Conservation (phyloP, 2,113 vertebrate genomes). For the Camarhynchus parvulus region DNA sequence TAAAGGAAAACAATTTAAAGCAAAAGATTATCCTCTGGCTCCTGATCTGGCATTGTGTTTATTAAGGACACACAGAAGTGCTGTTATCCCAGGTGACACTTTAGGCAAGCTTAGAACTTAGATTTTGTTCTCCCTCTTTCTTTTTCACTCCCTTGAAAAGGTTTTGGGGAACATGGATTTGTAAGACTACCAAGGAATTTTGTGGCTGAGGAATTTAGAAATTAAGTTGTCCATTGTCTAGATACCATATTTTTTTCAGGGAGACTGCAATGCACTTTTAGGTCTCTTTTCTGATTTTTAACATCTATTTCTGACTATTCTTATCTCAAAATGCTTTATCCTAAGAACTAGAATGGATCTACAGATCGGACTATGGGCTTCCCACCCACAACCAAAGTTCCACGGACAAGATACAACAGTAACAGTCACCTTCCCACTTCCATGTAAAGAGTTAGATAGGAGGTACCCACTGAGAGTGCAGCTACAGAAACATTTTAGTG, state of each 20-base stretch:
- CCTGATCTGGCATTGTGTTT: constrained; percentile 7
- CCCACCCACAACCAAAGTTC: background rate
- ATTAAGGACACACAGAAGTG: constrained; percentile 1
- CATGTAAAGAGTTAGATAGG: rapidly evolving
- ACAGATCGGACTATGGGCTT: background rate
- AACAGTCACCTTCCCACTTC: background rate
- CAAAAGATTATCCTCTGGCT: constrained; percentile 15
- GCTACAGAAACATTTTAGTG: background rate
- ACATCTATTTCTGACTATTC: background rate
- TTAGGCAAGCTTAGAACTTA: background rate
- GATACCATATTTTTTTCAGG: background rate
- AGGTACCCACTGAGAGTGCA: background rate
- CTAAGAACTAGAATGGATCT: background rate
- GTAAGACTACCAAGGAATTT: background rate
- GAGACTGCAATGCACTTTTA: background rate
- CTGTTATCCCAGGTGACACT: background rate
- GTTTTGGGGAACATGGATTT: background rate
- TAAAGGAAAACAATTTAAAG: constrained; percentile 23
- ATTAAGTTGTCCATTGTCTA: background rate
- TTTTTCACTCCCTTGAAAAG: background rate
- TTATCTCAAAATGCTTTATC: background rate
- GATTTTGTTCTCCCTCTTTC: background rate
- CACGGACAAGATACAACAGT: rapidly evolving
- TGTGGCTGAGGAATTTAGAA: background rate
- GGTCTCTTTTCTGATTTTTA: background rate